Percentiles rank a stretch among this genome's conserved stretches.
phyloP scores from a whole-genome alignment of 2,113 vertebrate genomes.

The Microtus montanus region DNA sequence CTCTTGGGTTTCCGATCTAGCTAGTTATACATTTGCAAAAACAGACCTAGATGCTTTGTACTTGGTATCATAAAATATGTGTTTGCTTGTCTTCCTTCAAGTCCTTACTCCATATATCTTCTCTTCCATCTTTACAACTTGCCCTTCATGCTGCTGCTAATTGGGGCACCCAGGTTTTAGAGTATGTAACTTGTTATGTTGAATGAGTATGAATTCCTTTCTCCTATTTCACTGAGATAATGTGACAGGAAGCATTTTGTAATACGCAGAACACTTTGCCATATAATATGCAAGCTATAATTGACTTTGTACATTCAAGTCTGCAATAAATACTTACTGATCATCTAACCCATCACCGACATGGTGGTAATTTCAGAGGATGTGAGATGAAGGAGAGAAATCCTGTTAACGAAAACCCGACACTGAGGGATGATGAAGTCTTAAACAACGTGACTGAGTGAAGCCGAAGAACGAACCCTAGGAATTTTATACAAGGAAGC shows the following conservation, averaged over 20 bases:
- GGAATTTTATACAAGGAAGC: background rate
- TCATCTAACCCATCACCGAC: background rate
- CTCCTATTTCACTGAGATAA: slow-evolving; percentile 11
- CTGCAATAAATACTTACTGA: background rate
- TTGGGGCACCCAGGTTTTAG: background rate
- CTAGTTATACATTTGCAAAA: background rate
- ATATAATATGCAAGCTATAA: background rate
- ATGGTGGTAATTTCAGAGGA: background rate
- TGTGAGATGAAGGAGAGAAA: slow-evolving; percentile 8
- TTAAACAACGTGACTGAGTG: background rate
- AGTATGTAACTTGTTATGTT: background rate
- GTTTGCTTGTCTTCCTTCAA: background rate
- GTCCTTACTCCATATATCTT: background rate
- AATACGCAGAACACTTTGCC: background rate
- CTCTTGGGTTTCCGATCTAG: background rate
- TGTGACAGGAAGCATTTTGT: background rate
- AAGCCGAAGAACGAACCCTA: background rate
- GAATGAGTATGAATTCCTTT: background rate
- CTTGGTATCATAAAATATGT: background rate
- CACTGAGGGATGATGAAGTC: background rate
- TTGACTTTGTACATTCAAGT: background rate
- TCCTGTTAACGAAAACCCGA: background rate
- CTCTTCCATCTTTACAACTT: background rate
- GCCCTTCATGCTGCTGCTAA: background rate
- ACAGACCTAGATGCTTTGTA: background rate